phyloP scores from a whole-genome alignment of 1,140 invertebrate genomes.

The Arctopsyche grandis region DNA sequence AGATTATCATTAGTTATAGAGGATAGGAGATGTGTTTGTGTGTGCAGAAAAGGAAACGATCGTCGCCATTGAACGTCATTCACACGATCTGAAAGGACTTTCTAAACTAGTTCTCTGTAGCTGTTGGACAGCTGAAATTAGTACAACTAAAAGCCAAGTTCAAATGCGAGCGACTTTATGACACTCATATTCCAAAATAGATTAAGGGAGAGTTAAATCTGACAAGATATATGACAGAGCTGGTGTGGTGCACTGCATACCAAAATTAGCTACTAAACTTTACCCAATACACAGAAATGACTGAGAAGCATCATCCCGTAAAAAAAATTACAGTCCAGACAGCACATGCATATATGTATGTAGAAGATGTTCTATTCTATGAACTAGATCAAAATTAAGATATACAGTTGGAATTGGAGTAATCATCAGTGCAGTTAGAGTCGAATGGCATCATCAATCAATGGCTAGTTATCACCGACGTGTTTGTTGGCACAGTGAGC shows the following conservation, averaged over 20 bases:
- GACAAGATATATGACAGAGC: too few relatives aligned
- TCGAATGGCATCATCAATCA: conserved; percentile 6
- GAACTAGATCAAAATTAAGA: too few relatives aligned
- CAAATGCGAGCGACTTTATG: not conserved
- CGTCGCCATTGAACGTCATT: conserved; percentile 31
- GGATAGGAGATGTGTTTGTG: not conserved
- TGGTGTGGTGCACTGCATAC: too few relatives aligned
- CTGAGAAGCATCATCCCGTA: too few relatives aligned
- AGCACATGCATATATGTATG: too few relatives aligned
- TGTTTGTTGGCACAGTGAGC: too few relatives aligned
- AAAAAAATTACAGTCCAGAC: too few relatives aligned
- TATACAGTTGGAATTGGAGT: too few relatives aligned
- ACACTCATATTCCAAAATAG: not conserved
- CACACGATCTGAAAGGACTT: conserved; percentile 21
- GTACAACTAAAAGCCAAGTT: not conserved
- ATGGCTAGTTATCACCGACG: not conserved
- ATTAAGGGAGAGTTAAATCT: too few relatives aligned
- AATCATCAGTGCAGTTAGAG: not conserved
- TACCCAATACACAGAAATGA: too few relatives aligned
- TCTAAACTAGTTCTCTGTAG: conserved; percentile 21
- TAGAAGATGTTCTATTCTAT: too few relatives aligned
- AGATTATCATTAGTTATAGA: conserved; percentile 1
- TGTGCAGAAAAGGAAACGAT: conserved; percentile 30
- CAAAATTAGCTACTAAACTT: too few relatives aligned
- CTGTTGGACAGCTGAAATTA: not conserved